A percentile compares a stretch with the other conserved stretches of the same genome.
phyloP scores from a whole-genome alignment of 1,140 invertebrate genomes.

The Papilio helenus region DNA sequence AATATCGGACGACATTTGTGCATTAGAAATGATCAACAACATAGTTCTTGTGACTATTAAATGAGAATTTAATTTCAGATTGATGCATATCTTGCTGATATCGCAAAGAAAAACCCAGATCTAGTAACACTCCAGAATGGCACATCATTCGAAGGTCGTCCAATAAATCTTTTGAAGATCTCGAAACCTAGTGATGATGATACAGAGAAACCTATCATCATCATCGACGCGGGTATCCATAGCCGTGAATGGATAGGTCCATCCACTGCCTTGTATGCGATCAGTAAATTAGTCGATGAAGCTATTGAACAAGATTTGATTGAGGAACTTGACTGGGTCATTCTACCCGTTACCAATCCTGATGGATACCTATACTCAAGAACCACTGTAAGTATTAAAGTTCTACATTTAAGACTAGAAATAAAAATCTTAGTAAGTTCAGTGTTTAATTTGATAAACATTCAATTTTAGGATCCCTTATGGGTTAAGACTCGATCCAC shows the following conservation, averaged over 20 bases:
- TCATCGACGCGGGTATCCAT: slow-evolving; percentile 76
- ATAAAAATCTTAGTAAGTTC: too few species aligned
- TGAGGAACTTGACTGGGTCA: slow-evolving; percentile 72
- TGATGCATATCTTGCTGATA: slow-evolving; percentile 76
- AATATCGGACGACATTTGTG: too few species aligned
- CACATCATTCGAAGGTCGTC: slow-evolving; percentile 78
- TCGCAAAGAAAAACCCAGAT: slow-evolving; percentile 72
- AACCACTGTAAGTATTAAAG: slow-evolving; percentile 54
- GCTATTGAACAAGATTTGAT: slow-evolving; percentile 79
- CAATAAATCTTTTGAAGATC: slow-evolving; percentile 68
- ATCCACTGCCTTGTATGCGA: slow-evolving; percentile 79
- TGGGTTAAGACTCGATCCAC: slow-evolving; percentile 85
- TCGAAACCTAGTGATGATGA: slow-evolving; percentile 52
- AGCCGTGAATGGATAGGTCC: slow-evolving; percentile 86
- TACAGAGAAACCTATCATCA: slow-evolving; percentile 55
- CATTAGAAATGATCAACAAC: not conserved
- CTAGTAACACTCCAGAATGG: slow-evolving; percentile 73
- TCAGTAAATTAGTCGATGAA: slow-evolving; percentile 74
- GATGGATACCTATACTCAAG: slow-evolving; percentile 78
- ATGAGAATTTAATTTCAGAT: slow-evolving; percentile 61
- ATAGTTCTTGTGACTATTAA: not conserved
- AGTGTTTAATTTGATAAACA: not conserved
- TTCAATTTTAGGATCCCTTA: slow-evolving; percentile 71
- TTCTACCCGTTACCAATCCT: slow-evolving; percentile 82
- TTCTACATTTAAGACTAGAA: not conserved